Evolutionary conservation across 2,888 invertebrate species (phyloP).

Genomic region (Ischnus inquisitorius): DNA sequence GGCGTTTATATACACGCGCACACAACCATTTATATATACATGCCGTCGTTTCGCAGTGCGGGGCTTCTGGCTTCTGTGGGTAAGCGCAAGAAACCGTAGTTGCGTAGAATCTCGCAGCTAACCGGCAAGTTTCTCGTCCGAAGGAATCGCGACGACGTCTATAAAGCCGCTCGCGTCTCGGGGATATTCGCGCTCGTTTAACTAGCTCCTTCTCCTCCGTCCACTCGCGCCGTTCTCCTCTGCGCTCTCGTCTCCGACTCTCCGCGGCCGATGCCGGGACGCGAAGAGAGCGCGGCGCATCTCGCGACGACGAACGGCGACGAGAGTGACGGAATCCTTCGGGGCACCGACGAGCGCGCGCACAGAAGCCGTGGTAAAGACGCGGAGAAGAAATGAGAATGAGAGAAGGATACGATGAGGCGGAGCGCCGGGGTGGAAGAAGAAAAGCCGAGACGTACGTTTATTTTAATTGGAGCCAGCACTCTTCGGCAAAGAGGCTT

Average conservation of each 20-base stretch:
- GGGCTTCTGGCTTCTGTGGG: constrained; percentile 22
- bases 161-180: neutral
- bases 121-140: constrained; percentile 51
- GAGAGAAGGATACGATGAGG: constrained; percentile 20
- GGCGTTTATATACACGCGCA: constrained; percentile 13
- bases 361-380: neutral
- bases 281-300: constrained; percentile 59
- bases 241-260: neutral
- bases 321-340: constrained; percentile 65
- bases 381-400: neutral
- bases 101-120: constrained; percentile 54
- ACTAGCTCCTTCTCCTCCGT: constrained; percentile 59
- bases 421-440: constrained; percentile 47
- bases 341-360: constrained; percentile 17
- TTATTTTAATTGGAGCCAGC: constrained; percentile 73
- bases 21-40: neutral
- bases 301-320: constrained; percentile 48
- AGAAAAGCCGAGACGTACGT: constrained; percentile 70
- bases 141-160: constrained; percentile 61
- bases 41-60: neutral
- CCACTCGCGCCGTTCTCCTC: neutral
- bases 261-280: constrained; percentile 48
- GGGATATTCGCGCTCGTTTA: constrained; percentile 68
- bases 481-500: constrained; percentile 58
- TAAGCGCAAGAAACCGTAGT: constrained; percentile 59